Evolutionary conservation across 2,113 vertebrate genomes (phyloP).

Genomic region (Brevimyrus niger): DNA sequence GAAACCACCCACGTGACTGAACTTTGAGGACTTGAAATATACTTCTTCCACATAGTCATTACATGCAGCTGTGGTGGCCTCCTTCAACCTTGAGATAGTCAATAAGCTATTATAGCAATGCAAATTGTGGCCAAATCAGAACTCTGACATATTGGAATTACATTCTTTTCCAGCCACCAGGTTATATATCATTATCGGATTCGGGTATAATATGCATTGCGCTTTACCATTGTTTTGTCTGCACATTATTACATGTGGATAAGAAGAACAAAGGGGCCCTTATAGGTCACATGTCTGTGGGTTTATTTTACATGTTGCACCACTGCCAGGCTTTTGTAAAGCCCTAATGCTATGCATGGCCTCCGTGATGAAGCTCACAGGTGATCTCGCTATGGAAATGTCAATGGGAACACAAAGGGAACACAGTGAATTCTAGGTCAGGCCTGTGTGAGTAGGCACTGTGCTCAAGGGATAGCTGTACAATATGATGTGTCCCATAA

Average conservation of each 20-base stretch:
- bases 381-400: constrained; percentile 59
- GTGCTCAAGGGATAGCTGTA: background rate
- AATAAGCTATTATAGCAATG: constrained; percentile 98
- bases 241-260: constrained; percentile 1
- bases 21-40: constrained; percentile 88
- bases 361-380: constrained; percentile 52
- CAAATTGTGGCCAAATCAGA: constrained; percentile 85
- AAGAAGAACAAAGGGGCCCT: constrained; percentile 8
- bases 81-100: constrained; percentile 84
- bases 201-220: constrained; percentile 46
- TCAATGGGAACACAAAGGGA: constrained; percentile 47
- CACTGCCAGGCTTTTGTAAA: background rate
- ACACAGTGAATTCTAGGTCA: constrained; percentile 54
- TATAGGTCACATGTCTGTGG: constrained; percentile 8
- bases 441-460: constrained; percentile 29
- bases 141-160: constrained; percentile 67
- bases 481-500: background rate
- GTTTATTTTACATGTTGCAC: background rate
- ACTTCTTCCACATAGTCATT: constrained; percentile 79
- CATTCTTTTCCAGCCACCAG: constrained; percentile 61
- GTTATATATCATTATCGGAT: constrained; percentile 66
- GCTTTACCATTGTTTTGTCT: constrained; percentile 31
- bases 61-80: constrained; percentile 71
- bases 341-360: background rate
- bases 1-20: constrained; percentile 81